Conservation (phyloP, 2,113 vertebrate species). For the Syngnathoides biaculeatus region DNA sequence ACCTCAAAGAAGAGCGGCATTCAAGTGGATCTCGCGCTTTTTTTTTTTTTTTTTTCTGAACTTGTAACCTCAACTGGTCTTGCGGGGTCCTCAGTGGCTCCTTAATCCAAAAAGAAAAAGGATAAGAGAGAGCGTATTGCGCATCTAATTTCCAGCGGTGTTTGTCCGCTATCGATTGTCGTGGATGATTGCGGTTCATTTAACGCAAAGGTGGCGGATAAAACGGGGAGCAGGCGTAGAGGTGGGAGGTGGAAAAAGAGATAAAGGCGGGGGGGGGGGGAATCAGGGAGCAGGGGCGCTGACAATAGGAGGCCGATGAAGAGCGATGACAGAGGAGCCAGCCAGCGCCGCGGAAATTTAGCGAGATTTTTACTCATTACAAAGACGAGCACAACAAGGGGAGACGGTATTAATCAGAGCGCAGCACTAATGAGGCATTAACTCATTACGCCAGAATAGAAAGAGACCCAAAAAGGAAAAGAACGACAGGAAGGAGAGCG, state of each 20-base stretch:
- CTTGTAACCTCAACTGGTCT: background rate
- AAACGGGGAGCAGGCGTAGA: background rate
- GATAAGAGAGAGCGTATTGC: background rate
- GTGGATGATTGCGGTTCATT: background rate
- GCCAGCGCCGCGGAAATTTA: conserved; percentile 32
- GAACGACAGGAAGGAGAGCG: background rate
- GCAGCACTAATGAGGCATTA: conserved; percentile 65
- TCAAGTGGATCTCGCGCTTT: background rate
- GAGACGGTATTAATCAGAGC: conserved; percentile 65
- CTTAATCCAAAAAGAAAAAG: background rate
- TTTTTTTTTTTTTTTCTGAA: conserved; percentile 9
- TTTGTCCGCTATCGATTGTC: background rate
- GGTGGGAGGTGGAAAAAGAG: background rate
- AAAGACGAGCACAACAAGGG: conserved; percentile 62
- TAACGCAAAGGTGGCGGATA: background rate
- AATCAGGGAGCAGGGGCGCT: background rate
- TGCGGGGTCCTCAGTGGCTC: background rate
- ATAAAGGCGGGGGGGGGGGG: conserved; percentile 6
- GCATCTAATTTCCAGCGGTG: background rate
- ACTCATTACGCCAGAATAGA: conserved; percentile 63
- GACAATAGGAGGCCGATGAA: conserved; percentile 7
- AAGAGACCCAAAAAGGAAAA: conserved; percentile 29
- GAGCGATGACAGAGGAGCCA: conserved; percentile 23
- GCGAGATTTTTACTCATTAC: conserved; percentile 62
- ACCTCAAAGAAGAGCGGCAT: background rate